Conservation (phyloP, 2,888 invertebrate genomes). For the Napeogenes inachia region DNA sequence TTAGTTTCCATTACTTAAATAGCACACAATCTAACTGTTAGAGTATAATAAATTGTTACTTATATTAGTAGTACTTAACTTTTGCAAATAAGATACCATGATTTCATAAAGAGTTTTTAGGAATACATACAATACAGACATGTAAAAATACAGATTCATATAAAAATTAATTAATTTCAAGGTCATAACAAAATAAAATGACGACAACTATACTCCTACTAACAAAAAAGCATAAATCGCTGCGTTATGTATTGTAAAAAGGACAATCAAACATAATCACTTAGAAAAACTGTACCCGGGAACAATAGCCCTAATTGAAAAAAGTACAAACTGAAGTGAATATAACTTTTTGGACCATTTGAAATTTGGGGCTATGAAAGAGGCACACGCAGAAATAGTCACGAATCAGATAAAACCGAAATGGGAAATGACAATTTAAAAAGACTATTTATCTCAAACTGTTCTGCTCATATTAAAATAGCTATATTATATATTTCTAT, state of each 20-base stretch:
- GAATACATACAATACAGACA: not conserved
- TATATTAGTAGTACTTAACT: no score
- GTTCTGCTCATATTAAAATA: not conserved
- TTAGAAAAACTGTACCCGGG: conserved; percentile 20
- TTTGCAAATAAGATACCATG: no score
- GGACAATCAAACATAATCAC: conserved; percentile 24
- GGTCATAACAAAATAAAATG: conserved; percentile 3
- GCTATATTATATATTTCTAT: no score
- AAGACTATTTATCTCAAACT: not conserved
- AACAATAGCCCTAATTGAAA: conserved; percentile 30
- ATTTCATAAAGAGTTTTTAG: no score
- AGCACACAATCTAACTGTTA: no score
- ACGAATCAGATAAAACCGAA: conserved; percentile 9
- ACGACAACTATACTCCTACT: not conserved
- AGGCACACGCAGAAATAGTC: conserved; percentile 24
- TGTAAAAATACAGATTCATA: not conserved
- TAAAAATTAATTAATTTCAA: not conserved
- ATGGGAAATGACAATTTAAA: not conserved
- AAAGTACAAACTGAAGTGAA: conserved; percentile 29
- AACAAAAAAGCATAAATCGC: conserved; percentile 2
- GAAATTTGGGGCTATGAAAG: conserved; percentile 9
- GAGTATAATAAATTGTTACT: no score
- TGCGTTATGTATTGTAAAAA: conserved; percentile 13
- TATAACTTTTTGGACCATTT: conserved; percentile 22
- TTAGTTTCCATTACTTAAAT: no score